Evolutionary conservation across 2,888 invertebrate genomes (phyloP), one percentile per base, ranked within the genome.

Genomic region (Stegana nigrithorax): DNA sequence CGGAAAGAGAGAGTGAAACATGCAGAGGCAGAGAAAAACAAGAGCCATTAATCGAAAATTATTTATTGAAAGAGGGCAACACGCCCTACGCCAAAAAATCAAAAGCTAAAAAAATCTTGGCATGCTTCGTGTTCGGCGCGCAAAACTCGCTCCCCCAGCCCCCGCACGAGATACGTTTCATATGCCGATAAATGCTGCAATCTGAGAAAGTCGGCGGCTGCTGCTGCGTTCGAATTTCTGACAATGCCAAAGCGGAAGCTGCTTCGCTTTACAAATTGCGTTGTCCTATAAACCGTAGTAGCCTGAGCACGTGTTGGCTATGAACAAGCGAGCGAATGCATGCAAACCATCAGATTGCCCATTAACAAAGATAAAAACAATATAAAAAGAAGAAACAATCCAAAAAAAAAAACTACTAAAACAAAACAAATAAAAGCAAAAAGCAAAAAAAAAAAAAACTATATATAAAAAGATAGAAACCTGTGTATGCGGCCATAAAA

Each of bases 401-500:
- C 59, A 27, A 6, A 21, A 50, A 59, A 53, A 53, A 44, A 17
- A 23, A 17, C 6, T n/a, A 25, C 32, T 17, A 7, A 47, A 17
- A 29, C 59, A 21, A 64, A 59, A n/a, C n/a, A n/a, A n/a, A n/a
- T n/a, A n/a, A 59, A 26, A 60, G 70, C 59, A 47, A 17, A 42
- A 12, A 17, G 21, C 32, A 59, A 72, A 77, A 77, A 75, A 75
- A 78, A 75, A n/a, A n/a, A n/a, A n/a, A n/a, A n/a, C n/a, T n/a
- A n/a, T n/a, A n/a, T n/a, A n/a, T n/a, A n/a, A n/a, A n/a, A n/a
- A n/a, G n/a, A n/a, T n/a, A n/a, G 78, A 76, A 76, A 75, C 76
- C 75, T 67, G 42, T 23, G 23, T 17, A 45, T 32, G 25, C 67
- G 69, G 67, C 63, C 70, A 74, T 70, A 75, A 78, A 73, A 68